These are phyloP conservation scores for Zeuzera pyrina DNA, from an alignment of 2,888 invertebrate species.

Conservation along the genomic window DNA sequence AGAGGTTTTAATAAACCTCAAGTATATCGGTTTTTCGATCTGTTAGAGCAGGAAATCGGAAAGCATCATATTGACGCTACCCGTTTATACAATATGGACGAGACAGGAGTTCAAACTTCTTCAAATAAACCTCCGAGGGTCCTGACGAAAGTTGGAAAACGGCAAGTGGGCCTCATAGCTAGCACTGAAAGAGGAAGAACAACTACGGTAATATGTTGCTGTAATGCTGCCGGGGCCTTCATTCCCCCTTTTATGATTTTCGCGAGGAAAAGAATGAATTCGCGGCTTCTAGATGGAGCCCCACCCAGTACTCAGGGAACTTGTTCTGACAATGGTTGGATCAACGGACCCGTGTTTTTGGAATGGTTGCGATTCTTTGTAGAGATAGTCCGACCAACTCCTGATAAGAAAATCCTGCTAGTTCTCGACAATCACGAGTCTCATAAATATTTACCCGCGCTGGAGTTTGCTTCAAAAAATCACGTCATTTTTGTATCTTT, in stretches of 20 bases:
- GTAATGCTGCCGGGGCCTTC: constrained; percentile 21
- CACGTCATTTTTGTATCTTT: constrained; percentile 12
- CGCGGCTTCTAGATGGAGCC: constrained; percentile 17
- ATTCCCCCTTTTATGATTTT: constrained; percentile 29
- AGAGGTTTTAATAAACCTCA: constrained; percentile 13
- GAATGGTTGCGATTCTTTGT: constrained; percentile 13
- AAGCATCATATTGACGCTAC: constrained; percentile 13
- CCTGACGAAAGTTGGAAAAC: constrained; percentile 17
- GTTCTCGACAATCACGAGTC: constrained; percentile 11
- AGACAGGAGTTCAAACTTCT: constrained; percentile 7
- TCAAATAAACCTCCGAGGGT: constrained; percentile 11
- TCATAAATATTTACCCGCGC: constrained; percentile 12
- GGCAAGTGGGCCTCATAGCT: constrained; percentile 20
- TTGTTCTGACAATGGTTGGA: constrained; percentile 16
- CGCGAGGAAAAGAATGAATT: constrained; percentile 22
- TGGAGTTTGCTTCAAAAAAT: constrained; percentile 8
- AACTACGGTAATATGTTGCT: constrained; percentile 17
- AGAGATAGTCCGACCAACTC: constrained; percentile 9
- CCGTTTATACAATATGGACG: constrained; percentile 9
- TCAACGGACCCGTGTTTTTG: constrained; percentile 15
- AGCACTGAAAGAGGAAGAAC: constrained; percentile 19
- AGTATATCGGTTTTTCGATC: constrained; percentile 11
- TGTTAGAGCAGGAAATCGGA: constrained; percentile 11
- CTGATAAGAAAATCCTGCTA: constrained; percentile 8
- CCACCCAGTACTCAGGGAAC: constrained; percentile 16